Conservation (phyloP, 2,888 invertebrate genomes). For the Abrostola triplasia region DNA sequence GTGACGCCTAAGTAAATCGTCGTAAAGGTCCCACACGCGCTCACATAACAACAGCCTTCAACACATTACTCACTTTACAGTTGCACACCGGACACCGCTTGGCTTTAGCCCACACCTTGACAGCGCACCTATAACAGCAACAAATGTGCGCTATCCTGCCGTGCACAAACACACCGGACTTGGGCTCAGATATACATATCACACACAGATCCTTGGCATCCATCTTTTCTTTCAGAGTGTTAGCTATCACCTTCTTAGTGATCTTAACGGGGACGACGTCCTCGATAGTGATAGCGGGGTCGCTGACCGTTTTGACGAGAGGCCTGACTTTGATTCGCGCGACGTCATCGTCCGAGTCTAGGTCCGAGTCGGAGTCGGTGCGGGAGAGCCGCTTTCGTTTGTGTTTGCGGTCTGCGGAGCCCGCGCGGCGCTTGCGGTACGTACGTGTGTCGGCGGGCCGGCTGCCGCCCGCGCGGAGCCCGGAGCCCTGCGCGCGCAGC, state of each 20-base stretch:
- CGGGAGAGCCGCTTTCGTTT: conserved; percentile 64
- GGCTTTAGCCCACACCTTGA: conserved; percentile 89
- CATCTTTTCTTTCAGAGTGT: conserved; percentile 67
- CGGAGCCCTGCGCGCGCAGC: conserved; percentile 9
- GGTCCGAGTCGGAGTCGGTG: conserved; percentile 60
- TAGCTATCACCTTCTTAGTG: conserved; percentile 66
- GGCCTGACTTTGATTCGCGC: conserved; percentile 62
- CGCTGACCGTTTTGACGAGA: conserved; percentile 79
- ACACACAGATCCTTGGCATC: conserved; percentile 85
- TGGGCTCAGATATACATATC: conserved; percentile 89
- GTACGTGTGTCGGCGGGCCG: conserved; percentile 16
- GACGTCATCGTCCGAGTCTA: conserved; percentile 54
- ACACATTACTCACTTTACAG: conserved; percentile 90
- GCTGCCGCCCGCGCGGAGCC: conserved; percentile 1
- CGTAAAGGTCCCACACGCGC: conserved; percentile 14
- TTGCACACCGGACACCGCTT: conserved; percentile 92
- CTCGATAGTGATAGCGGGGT: conserved; percentile 76
- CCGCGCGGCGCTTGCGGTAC: conserved; percentile 66
- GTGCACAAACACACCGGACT: conserved; percentile 91
- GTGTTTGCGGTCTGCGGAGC: conserved; percentile 65
- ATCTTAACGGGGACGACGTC: conserved; percentile 51
- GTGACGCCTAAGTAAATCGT: not conserved
- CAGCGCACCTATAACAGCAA: conserved; percentile 92
- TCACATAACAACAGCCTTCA: conserved; percentile 88
- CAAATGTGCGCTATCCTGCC: conserved; percentile 90